These are phyloP conservation scores for Chaenodraco wilsoni DNA, from an alignment of 2,797 vertebrate genomes.

Conservation along the genomic window DNA sequence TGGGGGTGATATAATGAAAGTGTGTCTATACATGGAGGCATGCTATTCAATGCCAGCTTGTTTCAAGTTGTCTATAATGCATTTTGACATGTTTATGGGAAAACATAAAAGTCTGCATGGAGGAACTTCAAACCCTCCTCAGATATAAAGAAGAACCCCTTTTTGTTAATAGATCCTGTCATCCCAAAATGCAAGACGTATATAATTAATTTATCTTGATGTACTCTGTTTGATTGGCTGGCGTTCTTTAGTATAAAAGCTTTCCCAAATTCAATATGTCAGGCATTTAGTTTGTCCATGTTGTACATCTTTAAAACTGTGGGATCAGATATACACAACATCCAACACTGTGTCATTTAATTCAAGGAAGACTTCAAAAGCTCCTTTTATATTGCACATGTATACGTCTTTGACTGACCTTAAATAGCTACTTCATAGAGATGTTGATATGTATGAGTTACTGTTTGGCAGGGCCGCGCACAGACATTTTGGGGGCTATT, in stretches of 20 bases:
- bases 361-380: background rate
- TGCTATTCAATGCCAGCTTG: background rate
- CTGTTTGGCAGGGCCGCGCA: too few relatives aligned
- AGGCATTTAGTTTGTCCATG: background rate
- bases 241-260: background rate
- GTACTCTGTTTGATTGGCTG: background rate
- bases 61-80: background rate
- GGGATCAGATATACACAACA: background rate
- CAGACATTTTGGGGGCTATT: too few relatives aligned
- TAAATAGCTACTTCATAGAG: background rate
- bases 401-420: too few relatives aligned
- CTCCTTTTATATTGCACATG: background rate
- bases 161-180: background rate
- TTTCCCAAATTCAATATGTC: background rate
- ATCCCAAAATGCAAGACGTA: background rate
- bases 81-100: constrained; percentile 2
- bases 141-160: background rate
- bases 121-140: background rate
- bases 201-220: background rate
- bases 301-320: too few relatives aligned
- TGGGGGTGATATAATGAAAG: constrained; percentile 5
- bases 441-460: background rate
- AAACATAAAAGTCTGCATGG: constrained; percentile 6
- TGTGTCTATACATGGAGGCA: background rate
- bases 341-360: background rate